Base-by-base conservation (phyloP, 2,797 vertebrate genomes). In the Martes flavigula region DNA sequence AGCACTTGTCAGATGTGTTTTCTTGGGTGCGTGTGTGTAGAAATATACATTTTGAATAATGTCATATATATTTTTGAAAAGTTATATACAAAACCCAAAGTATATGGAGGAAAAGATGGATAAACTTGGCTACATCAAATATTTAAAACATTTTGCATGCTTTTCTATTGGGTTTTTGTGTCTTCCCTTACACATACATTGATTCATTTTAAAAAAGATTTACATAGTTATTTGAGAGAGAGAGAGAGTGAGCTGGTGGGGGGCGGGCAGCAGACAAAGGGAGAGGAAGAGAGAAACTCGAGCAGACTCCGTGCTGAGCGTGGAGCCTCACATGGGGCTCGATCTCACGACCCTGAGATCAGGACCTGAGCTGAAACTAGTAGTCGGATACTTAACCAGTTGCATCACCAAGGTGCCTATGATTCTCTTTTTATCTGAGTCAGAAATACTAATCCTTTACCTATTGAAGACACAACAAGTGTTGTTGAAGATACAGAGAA, bases 1-100 rank as follows among this genome's bases (percentile, higher is more conserved):
- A 84, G n/a, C 79, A 66, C 68, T 97, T 84, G 40, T 96, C 54
- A 90, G 17, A 56, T 96, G 48, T 73, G 20, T 82, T 92, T 94
- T 87, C 83, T 87, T 72, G 21, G 27, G 14, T 13, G 21, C 32
- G 1, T 10, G 27, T 38, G 3, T 35, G 32, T 35, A 27, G n/a
- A 91, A 58, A 14, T 56, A 66, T 5, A 17, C 70, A 92, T 95
- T 97, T 95, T 83, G 94, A 96, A 70, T 92, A 72, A 12, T 79
- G 17, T 66, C n/a, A 81, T 54, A 23, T 13, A 35, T 38, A 48
- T 40, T 17, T 85, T 87, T 79, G 68, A 91, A 95, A 95, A 70
- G 15, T 73, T 56, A 66, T 30, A 35, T 56, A 30, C 13, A 77
- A 94, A 95, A 79, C 17, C 7, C 15, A 84, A 83, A 58, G 20